A percentile compares a stretch with the other conserved stretches of the same genome.
These are phyloP conservation scores for Indicator maculatus DNA, from an alignment of 2,113 vertebrate species.

Conservation along the genomic window DNA sequence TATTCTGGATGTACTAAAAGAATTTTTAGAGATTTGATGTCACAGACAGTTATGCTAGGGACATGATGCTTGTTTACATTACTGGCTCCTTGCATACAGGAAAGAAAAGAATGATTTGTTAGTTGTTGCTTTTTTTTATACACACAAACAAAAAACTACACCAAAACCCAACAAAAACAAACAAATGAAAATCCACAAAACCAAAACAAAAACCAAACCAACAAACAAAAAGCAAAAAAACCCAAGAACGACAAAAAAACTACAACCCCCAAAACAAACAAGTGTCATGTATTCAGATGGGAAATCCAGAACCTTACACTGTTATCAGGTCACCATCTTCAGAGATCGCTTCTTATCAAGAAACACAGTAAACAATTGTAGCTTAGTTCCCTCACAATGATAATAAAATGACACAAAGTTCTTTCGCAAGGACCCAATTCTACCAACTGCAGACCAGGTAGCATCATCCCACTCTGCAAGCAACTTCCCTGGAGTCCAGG, in stretches of 20 bases:
- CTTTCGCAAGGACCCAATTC: neutral
- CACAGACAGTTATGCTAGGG: conserved; percentile 30
- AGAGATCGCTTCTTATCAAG: neutral
- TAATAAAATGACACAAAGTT: neutral
- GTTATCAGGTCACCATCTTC: neutral
- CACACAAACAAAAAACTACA: too few relatives aligned
- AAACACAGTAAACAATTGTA: neutral
- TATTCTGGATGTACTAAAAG: conserved; percentile 25
- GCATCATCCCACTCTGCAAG: neutral
- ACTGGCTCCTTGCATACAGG: conserved; percentile 14
- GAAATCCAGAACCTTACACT: conserved; percentile 8
- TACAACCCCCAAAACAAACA: neutral
- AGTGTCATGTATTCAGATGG: neutral
- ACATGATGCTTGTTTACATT: conserved; percentile 17
- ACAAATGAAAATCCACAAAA: too few relatives aligned
- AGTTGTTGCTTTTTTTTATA: too few relatives aligned
- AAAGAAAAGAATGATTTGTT: neutral
- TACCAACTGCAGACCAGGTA: neutral
- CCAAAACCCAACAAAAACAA: too few relatives aligned
- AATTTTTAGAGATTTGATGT: conserved; percentile 48
- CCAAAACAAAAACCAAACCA: neutral
- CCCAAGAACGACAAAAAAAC: too few relatives aligned
- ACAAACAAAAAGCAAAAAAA: too few relatives aligned
- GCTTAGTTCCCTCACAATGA: neutral
- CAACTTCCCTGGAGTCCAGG: neutral